phyloP scores from a whole-genome alignment of 2,797 vertebrate species.

The Falco concolor region DNA sequence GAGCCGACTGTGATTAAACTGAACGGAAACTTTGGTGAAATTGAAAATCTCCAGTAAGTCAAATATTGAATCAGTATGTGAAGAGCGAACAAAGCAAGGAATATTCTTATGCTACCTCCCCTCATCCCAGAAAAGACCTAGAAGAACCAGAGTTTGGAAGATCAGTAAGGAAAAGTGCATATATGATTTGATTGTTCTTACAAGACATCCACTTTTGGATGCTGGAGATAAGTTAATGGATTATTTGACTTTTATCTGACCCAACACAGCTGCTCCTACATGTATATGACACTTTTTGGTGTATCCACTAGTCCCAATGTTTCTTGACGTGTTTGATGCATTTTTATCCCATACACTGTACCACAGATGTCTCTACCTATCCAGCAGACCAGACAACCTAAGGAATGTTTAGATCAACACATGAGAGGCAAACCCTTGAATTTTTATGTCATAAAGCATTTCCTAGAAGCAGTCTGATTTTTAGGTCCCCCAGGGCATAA shows the following conservation, averaged over 20 bases:
- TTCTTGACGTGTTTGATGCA: not conserved
- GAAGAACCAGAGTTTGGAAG: not conserved
- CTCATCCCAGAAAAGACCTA: not conserved
- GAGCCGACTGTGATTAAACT: not conserved
- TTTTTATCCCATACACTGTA: not conserved
- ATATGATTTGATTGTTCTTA: not conserved
- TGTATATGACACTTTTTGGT: not conserved
- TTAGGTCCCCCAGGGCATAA: not conserved
- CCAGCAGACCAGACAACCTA: not conserved
- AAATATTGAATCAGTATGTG: not conserved
- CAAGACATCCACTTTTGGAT: not conserved
- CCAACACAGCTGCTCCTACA: not conserved
- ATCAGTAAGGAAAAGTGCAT: not conserved
- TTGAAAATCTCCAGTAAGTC: not conserved
- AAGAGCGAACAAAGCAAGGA: not conserved
- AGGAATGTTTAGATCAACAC: not conserved
- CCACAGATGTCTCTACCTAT: not conserved
- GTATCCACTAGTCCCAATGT: not conserved
- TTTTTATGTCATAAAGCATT: not conserved
- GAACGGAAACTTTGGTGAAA: not conserved
- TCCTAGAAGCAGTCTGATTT: not conserved
- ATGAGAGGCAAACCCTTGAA: not conserved
- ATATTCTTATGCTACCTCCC: not conserved
- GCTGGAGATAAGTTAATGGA: not conserved
- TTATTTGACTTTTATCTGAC: not conserved